These are phyloP conservation scores for Barypeithes pellucidus DNA, from an alignment of 2,888 invertebrate genomes.

Conservation along the genomic window DNA sequence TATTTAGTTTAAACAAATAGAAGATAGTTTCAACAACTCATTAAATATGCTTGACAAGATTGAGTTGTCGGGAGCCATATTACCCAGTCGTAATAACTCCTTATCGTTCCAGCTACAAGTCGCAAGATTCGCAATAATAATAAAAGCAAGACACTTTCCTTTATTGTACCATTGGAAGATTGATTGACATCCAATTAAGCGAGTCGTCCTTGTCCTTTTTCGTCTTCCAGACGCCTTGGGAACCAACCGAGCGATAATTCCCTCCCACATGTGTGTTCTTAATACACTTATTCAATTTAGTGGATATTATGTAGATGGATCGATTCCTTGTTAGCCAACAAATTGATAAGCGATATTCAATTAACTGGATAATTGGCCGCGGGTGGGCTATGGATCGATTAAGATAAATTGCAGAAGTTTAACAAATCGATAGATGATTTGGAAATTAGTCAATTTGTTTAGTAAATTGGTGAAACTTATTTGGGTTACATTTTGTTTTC, in stretches of 20 bases:
- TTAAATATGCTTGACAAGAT: too few relatives aligned
- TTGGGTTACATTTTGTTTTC: too few relatives aligned
- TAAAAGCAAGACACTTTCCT: background rate
- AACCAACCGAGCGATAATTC: background rate
- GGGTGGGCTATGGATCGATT: slow-evolving; percentile 7
- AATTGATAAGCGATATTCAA: slow-evolving; percentile 37
- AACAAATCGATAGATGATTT: slow-evolving; percentile 9
- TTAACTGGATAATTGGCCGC: slow-evolving; percentile 31
- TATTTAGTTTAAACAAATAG: too few relatives aligned
- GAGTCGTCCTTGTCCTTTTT: background rate
- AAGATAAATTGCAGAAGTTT: slow-evolving; percentile 9
- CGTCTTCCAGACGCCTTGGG: slow-evolving; percentile 1
- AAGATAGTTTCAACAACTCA: too few relatives aligned
- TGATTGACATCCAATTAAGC: slow-evolving; percentile 16
- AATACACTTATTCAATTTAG: slow-evolving; percentile 43
- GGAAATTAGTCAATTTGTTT: background rate
- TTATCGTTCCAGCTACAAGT: too few relatives aligned
- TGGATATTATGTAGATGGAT: slow-evolving; percentile 31
- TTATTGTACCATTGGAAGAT: background rate
- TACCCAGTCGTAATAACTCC: too few relatives aligned
- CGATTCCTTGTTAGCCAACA: slow-evolving; percentile 29
- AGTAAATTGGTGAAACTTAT: too few relatives aligned
- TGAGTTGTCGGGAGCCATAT: too few relatives aligned
- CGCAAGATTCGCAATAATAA: background rate
- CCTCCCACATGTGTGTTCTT: slow-evolving; percentile 14